phyloP scores from a whole-genome alignment of 2,888 invertebrate genomes.

The Zygaena filipendulae region DNA sequence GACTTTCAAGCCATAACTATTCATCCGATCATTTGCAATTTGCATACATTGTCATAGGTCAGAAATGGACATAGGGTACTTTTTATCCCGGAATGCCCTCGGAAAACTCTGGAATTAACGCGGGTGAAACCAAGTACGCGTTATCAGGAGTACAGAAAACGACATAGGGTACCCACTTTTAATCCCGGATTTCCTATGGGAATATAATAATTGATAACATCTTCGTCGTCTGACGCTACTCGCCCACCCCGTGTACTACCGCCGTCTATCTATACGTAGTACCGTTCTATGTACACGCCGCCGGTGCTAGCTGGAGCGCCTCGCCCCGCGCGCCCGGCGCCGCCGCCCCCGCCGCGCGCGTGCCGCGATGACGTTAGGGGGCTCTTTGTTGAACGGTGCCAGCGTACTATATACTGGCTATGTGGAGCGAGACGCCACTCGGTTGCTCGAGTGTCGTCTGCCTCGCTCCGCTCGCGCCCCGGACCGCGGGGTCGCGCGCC shows the following conservation, averaged over 20 bases:
- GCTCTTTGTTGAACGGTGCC: conserved; percentile 29
- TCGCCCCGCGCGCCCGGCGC: conserved; percentile 28
- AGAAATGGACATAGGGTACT: no score
- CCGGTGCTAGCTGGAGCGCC: conserved; percentile 40
- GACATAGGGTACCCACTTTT: no score
- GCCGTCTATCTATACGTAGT: conserved; percentile 42
- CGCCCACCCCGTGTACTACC: conserved; percentile 48
- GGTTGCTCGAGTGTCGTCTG: conserved; percentile 60
- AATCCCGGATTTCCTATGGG: no score
- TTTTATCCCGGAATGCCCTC: no score
- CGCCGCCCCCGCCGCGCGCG: conserved; percentile 30
- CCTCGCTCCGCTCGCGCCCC: conserved; percentile 55
- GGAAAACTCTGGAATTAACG: no score
- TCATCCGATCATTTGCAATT: no score
- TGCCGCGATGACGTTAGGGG: conserved; percentile 33
- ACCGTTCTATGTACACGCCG: conserved; percentile 58
- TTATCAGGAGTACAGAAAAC: no score
- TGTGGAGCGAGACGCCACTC: conserved; percentile 48
- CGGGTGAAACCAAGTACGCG: no score
- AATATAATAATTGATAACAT: no score
- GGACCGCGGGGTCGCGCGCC: no score
- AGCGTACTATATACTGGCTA: conserved; percentile 47
- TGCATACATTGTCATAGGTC: no score
- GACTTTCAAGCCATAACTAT: no score
- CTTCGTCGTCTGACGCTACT: conserved; percentile 43